phyloP scores from a whole-genome alignment of 2,797 vertebrate genomes.

The Gobionotothen gibberifrons region DNA sequence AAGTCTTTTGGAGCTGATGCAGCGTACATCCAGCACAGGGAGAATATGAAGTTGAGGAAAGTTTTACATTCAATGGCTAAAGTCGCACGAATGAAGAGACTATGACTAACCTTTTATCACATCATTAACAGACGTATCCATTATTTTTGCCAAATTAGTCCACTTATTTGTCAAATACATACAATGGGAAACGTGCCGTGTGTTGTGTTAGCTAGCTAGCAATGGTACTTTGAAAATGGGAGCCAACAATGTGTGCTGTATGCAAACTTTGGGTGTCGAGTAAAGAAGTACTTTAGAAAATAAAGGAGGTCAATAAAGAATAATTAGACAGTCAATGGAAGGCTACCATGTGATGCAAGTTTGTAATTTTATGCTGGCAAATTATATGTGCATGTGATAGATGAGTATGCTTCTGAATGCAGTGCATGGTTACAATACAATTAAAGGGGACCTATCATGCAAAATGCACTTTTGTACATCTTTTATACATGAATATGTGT shows the following conservation, averaged over 20 bases:
- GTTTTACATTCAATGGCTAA: neutral
- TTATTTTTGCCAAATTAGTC: neutral
- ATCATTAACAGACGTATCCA: neutral
- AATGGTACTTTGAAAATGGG: no score
- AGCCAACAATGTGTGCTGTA: no score
- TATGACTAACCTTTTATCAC: neutral
- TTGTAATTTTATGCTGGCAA: neutral
- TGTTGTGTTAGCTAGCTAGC: no score
- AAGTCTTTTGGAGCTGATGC: constrained; percentile 57
- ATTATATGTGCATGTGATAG: neutral
- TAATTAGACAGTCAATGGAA: neutral
- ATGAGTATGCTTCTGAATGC: neutral
- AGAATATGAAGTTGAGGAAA: constrained; percentile 28
- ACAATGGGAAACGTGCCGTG: no score
- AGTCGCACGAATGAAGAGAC: constrained; percentile 7
- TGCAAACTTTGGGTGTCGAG: no score
- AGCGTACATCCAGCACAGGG: constrained; percentile 54
- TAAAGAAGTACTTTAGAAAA: neutral
- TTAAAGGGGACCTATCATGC: no score
- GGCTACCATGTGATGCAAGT: no score
- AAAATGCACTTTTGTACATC: no score
- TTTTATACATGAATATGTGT: no score
- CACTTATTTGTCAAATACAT: no score
- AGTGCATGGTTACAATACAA: no score
- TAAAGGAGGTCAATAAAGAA: neutral